Conservation (phyloP, 35 echinoderm and acorn worm species). For the Ptychodera flava region DNA sequence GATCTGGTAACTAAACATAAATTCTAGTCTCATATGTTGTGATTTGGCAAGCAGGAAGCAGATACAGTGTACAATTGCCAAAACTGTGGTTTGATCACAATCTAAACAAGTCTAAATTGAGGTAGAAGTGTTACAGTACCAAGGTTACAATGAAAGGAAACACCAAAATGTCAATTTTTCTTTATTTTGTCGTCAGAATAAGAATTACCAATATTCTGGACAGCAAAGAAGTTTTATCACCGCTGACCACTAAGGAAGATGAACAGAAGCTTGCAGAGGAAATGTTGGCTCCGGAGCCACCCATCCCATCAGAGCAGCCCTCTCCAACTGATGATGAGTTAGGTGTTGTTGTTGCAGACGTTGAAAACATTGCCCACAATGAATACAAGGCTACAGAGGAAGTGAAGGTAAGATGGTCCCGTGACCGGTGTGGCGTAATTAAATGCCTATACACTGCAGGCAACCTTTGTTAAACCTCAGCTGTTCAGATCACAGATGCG, state of each 20-base stretch:
- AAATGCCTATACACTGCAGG: too few relatives aligned
- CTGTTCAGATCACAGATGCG: not conserved
- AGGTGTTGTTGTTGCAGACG: conserved; percentile 69
- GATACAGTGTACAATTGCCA: too few relatives aligned
- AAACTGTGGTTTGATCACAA: too few relatives aligned
- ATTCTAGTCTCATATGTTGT: too few relatives aligned
- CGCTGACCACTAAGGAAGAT: not conserved
- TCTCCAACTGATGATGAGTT: not conserved
- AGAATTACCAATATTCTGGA: conserved; percentile 23
- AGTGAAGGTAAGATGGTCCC: conserved; percentile 84
- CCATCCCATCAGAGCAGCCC: not conserved
- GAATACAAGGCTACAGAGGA: conserved; percentile 72
- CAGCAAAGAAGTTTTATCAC: conserved; percentile 15
- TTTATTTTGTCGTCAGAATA: conserved; percentile 15
- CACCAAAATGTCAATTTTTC: too few relatives aligned
- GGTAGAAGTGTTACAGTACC: too few relatives aligned
- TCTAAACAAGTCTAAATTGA: too few relatives aligned
- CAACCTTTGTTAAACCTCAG: not conserved
- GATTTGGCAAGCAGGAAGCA: too few relatives aligned
- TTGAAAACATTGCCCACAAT: conserved; percentile 74
- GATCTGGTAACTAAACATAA: too few relatives aligned
- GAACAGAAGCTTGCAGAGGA: not conserved
- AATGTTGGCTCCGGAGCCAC: conserved; percentile 4
- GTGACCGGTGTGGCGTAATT: too few relatives aligned
- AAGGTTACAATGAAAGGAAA: too few relatives aligned